Percentiles rank a stretch among this genome's conserved stretches.
phyloP scores from a whole-genome alignment of 2,888 invertebrate species.

The Dexiosoma caninum region DNA sequence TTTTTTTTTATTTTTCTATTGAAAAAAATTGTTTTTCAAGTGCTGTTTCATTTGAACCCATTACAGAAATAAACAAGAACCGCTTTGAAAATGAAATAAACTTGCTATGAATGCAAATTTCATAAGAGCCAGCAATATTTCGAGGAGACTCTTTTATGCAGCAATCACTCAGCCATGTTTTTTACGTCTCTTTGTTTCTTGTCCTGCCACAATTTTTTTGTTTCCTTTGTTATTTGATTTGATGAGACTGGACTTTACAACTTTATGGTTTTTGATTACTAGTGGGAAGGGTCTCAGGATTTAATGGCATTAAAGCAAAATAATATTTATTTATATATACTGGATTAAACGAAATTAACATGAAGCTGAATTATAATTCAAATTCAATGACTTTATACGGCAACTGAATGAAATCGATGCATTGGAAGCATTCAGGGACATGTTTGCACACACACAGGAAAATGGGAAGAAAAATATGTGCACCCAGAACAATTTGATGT shows the following conservation, averaged over 20 bases:
- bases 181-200: background rate
- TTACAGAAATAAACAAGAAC: background rate
- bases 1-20: background rate
- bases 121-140: conserved; percentile 19
- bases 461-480: no score
- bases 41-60: conserved; percentile 16
- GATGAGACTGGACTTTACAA: conserved; percentile 23
- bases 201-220: background rate
- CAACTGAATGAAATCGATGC: no score
- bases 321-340: no score
- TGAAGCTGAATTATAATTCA: no score
- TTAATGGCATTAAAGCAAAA: no score
- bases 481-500: no score
- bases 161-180: conserved; percentile 8
- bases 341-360: no score
- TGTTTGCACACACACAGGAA: no score
- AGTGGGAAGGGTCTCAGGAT: background rate
- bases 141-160: background rate
- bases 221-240: background rate
- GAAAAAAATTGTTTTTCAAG: background rate
- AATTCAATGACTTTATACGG: no score
- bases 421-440: no score
- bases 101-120: conserved; percentile 24
- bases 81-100: background rate
- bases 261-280: conserved; percentile 3